These are phyloP conservation scores for Melanotaenia parkinsoni DNA, from an alignment of 2,797 vertebrate genomes.

Conservation along the genomic window DNA sequence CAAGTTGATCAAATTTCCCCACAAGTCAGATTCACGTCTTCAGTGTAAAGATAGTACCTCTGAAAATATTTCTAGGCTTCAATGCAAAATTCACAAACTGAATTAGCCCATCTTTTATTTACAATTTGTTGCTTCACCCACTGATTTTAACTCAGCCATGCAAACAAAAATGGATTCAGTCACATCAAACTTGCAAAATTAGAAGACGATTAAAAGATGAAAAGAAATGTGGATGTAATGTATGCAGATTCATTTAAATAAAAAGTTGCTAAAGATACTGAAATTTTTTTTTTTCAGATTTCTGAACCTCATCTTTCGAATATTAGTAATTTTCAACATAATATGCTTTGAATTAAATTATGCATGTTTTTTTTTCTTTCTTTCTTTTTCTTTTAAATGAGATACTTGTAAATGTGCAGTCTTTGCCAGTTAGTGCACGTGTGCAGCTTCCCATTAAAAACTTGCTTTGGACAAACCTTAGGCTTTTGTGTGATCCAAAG, in stretches of 20 bases:
- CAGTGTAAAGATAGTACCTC: not conserved
- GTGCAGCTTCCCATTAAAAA: slow-evolving; percentile 10
- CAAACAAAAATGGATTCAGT: slow-evolving; percentile 4
- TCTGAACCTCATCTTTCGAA: not conserved
- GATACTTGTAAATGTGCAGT: slow-evolving; percentile 27
- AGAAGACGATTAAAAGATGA: slow-evolving; percentile 2
- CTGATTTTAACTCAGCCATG: slow-evolving; percentile 6
- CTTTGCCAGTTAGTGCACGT: slow-evolving; percentile 1
- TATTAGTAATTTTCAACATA: slow-evolving; percentile 7
- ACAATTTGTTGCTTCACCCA: not conserved
- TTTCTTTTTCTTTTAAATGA: slow-evolving; percentile 4
- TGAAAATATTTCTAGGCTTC: not conserved
- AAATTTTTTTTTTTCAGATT: not conserved
- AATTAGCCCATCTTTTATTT: slow-evolving; percentile 7
- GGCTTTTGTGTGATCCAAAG: slow-evolving; percentile 7
- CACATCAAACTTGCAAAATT: slow-evolving; percentile 12
- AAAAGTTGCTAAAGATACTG: not conserved
- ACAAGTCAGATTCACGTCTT: not conserved
- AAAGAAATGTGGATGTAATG: slow-evolving; percentile 14
- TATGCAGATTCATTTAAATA: not conserved
- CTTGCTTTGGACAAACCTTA: slow-evolving; percentile 25
- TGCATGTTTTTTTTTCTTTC: slow-evolving; percentile 10
- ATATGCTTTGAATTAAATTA: slow-evolving; percentile 2
- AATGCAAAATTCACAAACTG: not conserved
- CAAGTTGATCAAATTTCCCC: not conserved